Percentiles rank a stretch among this genome's conserved stretches.
phyloP scores from a whole-genome alignment of 2,113 vertebrate species.

The Anguilla japonica region DNA sequence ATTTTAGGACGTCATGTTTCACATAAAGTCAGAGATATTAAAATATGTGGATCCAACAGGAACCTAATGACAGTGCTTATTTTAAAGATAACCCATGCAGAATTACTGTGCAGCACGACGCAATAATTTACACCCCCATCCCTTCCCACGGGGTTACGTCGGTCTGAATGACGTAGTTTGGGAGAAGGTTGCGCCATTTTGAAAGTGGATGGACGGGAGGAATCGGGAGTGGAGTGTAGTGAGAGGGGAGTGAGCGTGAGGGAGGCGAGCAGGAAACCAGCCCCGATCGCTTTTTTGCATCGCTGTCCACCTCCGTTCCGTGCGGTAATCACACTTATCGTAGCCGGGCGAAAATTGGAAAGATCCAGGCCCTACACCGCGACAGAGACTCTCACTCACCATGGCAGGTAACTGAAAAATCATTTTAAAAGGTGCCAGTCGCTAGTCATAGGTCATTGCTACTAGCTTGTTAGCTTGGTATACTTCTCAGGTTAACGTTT shows the following conservation, averaged over 20 bases:
- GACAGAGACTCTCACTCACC: slow-evolving; percentile 66
- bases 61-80: too few relatives aligned
- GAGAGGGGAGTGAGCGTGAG: slow-evolving; percentile 17
- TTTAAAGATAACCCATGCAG: not conserved
- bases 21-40: not conserved
- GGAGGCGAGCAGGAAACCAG: not conserved
- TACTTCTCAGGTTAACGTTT: not conserved
- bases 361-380: slow-evolving; percentile 58
- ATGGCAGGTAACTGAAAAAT: slow-evolving; percentile 70
- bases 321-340: not conserved
- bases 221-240: slow-evolving; percentile 26
- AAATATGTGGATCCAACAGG: too few relatives aligned
- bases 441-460: not conserved
- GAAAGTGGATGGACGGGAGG: slow-evolving; percentile 44
- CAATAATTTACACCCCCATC: not conserved
- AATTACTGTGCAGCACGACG: not conserved
- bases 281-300: not conserved
- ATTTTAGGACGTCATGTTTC: not conserved
- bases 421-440: not conserved
- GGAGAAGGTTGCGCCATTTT: slow-evolving; percentile 54
- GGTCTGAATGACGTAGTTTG: slow-evolving; percentile 26
- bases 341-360: slow-evolving; percentile 17
- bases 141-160: not conserved
- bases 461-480: not conserved
- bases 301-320: not conserved